Base-by-base conservation (phyloP, 1,140 invertebrate species). In the Zaprionus tsacasi region DNA sequence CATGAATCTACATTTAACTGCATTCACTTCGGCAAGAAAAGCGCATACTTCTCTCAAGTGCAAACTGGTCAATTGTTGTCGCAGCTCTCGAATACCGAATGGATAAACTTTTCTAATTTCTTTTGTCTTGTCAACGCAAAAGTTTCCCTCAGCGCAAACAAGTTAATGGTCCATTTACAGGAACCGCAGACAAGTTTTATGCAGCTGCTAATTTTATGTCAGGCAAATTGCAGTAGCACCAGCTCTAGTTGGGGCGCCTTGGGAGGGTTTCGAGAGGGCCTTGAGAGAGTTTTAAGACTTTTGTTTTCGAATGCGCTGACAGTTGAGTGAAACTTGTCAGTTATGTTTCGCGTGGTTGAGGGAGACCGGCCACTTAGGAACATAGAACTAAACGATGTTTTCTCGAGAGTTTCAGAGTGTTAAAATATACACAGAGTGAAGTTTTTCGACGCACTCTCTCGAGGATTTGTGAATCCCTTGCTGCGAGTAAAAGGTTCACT, bases 81-180 rank as follows among this genome's bases (percentile, higher is more conserved):
- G 5, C 36, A 17, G 25, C 35, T 56, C 55, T 30, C 15, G 35
- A 59, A 36, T 54, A 8, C 12, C 52, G 21, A 21, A 11, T 13
- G 43, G 17, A 12, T 68, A 54, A 68, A 73, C 55, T 63, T 63
- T 63, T 63, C 60, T 63, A 63, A 52, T 73, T 73, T 73, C 65
- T 68, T 73, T 71, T 67, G 45, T 58, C 33, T 67, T 73, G 70
- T 54, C 69, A 58, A 67, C 55, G 36, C 11, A 4, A 60, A 73
- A 68, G 65, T 73, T 73, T 72, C 8, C 35, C 27, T 1, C 17
- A 60, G 35, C 55, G 56, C 56, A 40, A 68, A 60, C 70, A 73
- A 73, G 58, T 68, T 73, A 73, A 59, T 54, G 48, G 48, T 12
- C 63, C 55, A 11, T 71, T 71, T 45, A 30, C 10, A 55, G 50